Base-by-base conservation (phyloP, 2,888 invertebrate species). In the Endomychus coccineus region DNA sequence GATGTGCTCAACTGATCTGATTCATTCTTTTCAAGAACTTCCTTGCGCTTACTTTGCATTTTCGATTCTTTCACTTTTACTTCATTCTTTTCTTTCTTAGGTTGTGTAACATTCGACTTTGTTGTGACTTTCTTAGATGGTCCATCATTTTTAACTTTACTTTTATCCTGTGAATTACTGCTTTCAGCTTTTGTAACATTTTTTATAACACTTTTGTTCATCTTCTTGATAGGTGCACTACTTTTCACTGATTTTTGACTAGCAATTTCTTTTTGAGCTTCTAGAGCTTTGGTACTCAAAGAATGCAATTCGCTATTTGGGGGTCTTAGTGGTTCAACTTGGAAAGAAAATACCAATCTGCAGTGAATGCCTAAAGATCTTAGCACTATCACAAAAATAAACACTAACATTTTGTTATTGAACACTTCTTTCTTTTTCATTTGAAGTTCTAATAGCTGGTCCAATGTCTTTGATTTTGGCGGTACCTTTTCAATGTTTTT, bases 321-420 rank as follows among this genome's bases (percentile, higher is more conserved):
- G 16, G 85, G 81, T 60, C 79, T 80, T 39, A 88, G 60, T 1
- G 85, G 78, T 36, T 86, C 68, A 2, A 88, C 82, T 51, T 80
- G 79, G 51, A 94, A 74, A 45, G 89, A 88, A 31, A 86, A 70
- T 42, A 94, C 77, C 17, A 95, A 63, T 31, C 95, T 73, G 51
- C 83, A 82, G 55, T 85, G 80, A 39, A 91, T 68, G 0, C 91
- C 91, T 47, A 94, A 71, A 23, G 83, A 77, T 56, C 94, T 73
- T 28, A 88, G 62, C 53, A 88, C 71, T 14, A 79, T 73, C 19
- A 90, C 71, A 65, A 87, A 90, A 51, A 90, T 74, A 53, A 80
- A 74, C 32, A 83, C 77, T 42, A 80, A 70, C 67, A 84, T 80
- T 51, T 79, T 78, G 45, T 77, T 77, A 52, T 77, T 72, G 19